Conservation (phyloP, 64 coral and sea anemone species). For the Dendronephthya gigantea region DNA sequence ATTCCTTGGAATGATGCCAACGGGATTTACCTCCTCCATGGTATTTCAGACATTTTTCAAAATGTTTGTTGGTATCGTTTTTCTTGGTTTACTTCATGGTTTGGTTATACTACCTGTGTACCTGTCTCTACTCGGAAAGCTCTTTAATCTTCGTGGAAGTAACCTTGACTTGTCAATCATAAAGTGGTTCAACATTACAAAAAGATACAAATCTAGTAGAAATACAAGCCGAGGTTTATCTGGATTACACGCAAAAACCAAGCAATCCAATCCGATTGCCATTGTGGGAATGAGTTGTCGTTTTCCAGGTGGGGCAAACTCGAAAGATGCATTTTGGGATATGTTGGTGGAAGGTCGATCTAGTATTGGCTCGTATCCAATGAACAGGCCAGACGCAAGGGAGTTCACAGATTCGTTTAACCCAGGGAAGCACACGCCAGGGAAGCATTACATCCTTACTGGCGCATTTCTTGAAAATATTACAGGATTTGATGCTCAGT, state of each 20-base stretch:
- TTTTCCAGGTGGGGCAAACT: background rate
- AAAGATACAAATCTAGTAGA: no score
- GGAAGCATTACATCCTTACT: background rate
- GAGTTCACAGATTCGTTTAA: background rate
- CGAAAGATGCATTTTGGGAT: background rate
- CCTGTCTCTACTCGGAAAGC: background rate
- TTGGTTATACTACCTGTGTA: background rate
- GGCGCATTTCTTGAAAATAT: background rate
- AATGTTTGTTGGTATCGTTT: background rate
- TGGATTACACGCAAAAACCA: no score
- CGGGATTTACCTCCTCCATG: background rate
- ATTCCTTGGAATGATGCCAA: background rate
- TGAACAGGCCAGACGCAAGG: background rate
- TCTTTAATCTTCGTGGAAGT: background rate
- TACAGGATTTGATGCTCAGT: background rate
- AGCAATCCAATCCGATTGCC: background rate
- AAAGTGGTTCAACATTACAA: background rate
- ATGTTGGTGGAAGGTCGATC: background rate
- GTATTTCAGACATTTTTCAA: background rate
- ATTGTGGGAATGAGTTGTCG: background rate
- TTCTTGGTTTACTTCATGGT: background rate
- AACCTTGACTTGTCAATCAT: background rate
- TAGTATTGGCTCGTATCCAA: background rate
- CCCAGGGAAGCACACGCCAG: background rate
- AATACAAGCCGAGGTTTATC: no score